phyloP scores from a whole-genome alignment of 2,113 vertebrate species.

The Chelonoidis abingdonii region DNA sequence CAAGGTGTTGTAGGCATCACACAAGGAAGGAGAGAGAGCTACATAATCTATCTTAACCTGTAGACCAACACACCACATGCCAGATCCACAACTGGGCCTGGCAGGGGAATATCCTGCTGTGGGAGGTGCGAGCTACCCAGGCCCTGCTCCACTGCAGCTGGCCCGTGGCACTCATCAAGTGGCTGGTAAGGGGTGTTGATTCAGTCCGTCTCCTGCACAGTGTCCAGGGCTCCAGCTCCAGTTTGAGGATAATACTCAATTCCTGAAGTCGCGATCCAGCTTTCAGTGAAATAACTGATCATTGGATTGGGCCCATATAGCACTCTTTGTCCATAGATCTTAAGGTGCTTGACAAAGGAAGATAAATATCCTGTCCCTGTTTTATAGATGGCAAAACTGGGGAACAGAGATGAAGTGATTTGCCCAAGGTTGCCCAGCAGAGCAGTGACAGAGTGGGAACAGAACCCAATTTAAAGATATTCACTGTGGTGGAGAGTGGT shows the following conservation, averaged over 20 bases:
- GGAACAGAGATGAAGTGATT: not conserved
- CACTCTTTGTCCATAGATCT: fast-evolving
- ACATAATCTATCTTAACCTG: not conserved
- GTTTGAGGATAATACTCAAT: not conserved
- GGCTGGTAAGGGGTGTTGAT: not conserved
- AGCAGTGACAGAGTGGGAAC: not conserved
- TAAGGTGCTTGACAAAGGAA: not conserved
- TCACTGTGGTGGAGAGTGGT: not conserved
- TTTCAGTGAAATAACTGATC: not conserved
- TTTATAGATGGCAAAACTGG: not conserved
- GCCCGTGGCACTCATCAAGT: not conserved
- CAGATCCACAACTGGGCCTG: not conserved
- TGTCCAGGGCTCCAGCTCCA: not conserved
- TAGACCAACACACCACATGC: not conserved
- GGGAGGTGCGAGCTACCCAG: not conserved
- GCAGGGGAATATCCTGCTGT: not conserved
- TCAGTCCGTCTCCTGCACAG: not conserved
- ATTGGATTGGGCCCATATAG: not conserved
- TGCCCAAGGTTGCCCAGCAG: not conserved
- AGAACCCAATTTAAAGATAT: not conserved
- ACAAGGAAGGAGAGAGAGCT: too few relatives aligned
- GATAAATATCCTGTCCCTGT: not conserved
- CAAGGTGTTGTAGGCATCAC: not conserved
- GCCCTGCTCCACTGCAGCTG: not conserved
- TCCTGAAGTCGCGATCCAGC: fast-evolving